phyloP scores from a whole-genome alignment of 2,888 invertebrate species.

The Tenthredo livida region DNA sequence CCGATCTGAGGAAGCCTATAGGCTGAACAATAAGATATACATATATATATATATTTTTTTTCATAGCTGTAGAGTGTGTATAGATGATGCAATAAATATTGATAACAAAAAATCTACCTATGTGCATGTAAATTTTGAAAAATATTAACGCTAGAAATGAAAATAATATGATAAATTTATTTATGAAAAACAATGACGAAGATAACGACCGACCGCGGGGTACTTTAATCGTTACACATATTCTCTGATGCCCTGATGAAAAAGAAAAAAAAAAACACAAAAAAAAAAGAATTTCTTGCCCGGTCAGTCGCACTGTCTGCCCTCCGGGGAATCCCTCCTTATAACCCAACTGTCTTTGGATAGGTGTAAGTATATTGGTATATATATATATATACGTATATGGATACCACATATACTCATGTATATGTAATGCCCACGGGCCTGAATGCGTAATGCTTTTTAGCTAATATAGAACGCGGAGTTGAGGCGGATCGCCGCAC shows the following conservation, averaged over 20 bases:
- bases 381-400: not conserved
- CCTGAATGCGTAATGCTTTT: slow-evolving; percentile 71
- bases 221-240: slow-evolving; percentile 6
- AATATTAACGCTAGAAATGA: not conserved
- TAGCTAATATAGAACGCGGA: slow-evolving; percentile 69
- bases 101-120: too few species aligned
- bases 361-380: not conserved
- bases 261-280: too few species aligned
- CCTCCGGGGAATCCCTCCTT: slow-evolving; percentile 46
- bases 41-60: too few species aligned
- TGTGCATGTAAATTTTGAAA: not conserved
- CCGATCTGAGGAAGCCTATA: not conserved
- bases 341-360: not conserved
- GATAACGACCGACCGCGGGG: not conserved
- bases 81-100: too few species aligned
- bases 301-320: slow-evolving; percentile 19
- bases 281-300: not conserved
- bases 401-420: not conserved
- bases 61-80: too few species aligned
- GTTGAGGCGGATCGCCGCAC: slow-evolving; percentile 33
- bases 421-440: slow-evolving; percentile 60
- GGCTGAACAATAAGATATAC: not conserved
- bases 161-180: not conserved
- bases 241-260: not conserved
- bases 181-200: not conserved